These are phyloP conservation scores for Ageneiosus marmoratus DNA, from an alignment of 2,113 vertebrate species.

Conservation along the genomic window DNA sequence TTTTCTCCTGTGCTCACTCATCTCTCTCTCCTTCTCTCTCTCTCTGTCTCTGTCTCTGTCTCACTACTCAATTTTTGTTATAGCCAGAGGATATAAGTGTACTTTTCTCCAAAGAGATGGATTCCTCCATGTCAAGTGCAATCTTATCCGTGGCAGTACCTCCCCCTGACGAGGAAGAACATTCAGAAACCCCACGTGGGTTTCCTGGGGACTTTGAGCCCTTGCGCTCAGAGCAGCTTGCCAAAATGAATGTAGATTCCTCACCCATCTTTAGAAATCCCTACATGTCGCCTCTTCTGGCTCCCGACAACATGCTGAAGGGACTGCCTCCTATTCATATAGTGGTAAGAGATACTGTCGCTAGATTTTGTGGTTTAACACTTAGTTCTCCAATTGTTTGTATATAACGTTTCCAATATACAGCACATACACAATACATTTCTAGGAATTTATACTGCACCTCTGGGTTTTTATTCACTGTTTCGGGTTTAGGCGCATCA, in stretches of 20 bases:
- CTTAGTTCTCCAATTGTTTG: neutral
- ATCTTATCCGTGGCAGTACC: conserved; percentile 56
- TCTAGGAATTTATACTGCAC: neutral
- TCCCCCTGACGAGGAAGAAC: conserved; percentile 52
- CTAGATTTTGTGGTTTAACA: neutral
- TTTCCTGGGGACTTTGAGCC: conserved; percentile 84
- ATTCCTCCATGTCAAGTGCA: conserved; percentile 55
- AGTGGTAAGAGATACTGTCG: conserved; percentile 69
- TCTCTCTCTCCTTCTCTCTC: neutral
- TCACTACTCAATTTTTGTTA: conserved; percentile 3
- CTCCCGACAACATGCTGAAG: conserved; percentile 75
- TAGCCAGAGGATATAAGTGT: conserved; percentile 72
- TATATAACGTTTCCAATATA: neutral
- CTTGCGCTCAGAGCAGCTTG: conserved; percentile 71
- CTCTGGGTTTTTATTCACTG: neutral
- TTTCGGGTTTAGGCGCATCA: neutral
- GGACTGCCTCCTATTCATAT: conserved; percentile 75
- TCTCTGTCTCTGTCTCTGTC: neutral
- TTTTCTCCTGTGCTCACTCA: neutral
- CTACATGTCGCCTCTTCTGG: conserved; percentile 81
- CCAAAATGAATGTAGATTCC: conserved; percentile 71
- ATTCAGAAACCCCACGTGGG: conserved; percentile 52
- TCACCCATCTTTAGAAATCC: conserved; percentile 82
- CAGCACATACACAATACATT: too few species aligned
- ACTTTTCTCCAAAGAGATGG: conserved; percentile 64